A percentile compares a stretch with the other conserved stretches of the same genome.
These are phyloP conservation scores for Euwallacea fornicatus DNA, from an alignment of 1,140 invertebrate genomes.

Conservation along the genomic window DNA sequence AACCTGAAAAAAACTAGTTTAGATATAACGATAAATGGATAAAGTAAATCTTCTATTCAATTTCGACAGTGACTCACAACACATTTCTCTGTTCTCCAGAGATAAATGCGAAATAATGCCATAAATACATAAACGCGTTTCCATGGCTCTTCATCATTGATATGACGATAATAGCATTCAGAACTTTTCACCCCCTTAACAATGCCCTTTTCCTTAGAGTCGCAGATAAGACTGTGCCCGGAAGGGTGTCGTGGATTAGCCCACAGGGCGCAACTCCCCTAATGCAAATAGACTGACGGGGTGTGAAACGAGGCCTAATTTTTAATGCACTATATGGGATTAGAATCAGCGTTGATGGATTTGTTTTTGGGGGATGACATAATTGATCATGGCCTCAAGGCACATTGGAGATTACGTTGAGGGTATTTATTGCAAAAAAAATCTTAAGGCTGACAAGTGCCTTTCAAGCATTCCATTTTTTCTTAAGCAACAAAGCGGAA, in stretches of 20 bases:
- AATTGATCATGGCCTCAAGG: too few relatives aligned
- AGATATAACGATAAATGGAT: too few relatives aligned
- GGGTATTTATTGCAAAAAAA: too few relatives aligned
- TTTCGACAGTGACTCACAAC: too few relatives aligned
- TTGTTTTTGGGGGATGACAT: too few relatives aligned
- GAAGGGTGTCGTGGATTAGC: constrained; percentile 4
- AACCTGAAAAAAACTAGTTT: too few relatives aligned
- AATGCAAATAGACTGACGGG: constrained; percentile 10
- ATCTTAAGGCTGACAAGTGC: too few relatives aligned
- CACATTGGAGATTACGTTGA: too few relatives aligned
- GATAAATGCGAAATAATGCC: background rate
- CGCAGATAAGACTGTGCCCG: constrained; percentile 1
- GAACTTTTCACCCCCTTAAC: constrained; percentile 1
- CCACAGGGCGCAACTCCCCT: constrained; percentile 3
- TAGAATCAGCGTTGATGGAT: constrained; percentile 15
- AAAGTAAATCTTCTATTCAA: too few relatives aligned
- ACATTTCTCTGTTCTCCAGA: background rate
- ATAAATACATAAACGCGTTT: too few relatives aligned
- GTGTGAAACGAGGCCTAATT: constrained; percentile 28
- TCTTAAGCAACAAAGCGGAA: too few relatives aligned
- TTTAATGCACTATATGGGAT: constrained; percentile 20
- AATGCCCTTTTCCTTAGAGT: constrained; percentile 14
- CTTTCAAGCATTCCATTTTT: too few relatives aligned
- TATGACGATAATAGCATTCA: constrained; percentile 13
- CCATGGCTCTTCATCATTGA: background rate